Percentiles rank a stretch among this genome's conserved stretches.
Conservation (phyloP, 2,888 invertebrate species). For the Drosophila mettleri region DNA sequence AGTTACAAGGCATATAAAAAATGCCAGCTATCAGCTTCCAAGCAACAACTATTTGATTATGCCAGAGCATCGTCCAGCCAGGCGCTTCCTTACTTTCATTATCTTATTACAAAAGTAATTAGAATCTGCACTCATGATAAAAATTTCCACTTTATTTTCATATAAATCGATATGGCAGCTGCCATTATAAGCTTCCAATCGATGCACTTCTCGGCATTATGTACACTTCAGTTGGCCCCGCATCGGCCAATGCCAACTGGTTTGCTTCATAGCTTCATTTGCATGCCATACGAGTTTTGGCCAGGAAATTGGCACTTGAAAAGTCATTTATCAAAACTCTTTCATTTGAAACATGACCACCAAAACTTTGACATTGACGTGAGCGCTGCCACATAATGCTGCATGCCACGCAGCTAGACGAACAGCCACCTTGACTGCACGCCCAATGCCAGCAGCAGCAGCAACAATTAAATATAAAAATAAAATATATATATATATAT, state of each 20-base stretch:
- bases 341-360: conserved; percentile 34
- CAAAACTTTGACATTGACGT: conserved; percentile 40
- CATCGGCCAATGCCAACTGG: conserved; percentile 26
- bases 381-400: conserved; percentile 34
- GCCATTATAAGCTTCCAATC: conserved; percentile 3
- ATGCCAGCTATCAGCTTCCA: too few species aligned
- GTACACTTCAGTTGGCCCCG: background rate
- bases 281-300: conserved; percentile 17
- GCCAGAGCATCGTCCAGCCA: background rate
- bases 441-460: conserved; percentile 13
- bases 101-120: too few species aligned
- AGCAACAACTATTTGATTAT: background rate
- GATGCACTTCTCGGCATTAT: background rate
- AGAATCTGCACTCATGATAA: background rate
- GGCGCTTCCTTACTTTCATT: background rate
- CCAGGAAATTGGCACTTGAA: conserved; percentile 65
- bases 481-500: conserved; percentile 9
- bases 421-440: conserved; percentile 15
- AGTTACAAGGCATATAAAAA: too few species aligned
- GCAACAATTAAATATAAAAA: conserved; percentile 34
- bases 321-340: conserved; percentile 62
- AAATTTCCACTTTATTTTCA: background rate
- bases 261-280: conserved; percentile 22
- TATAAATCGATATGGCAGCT: background rate
- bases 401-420: conserved; percentile 11